Conservation (phyloP, 2,888 invertebrate species). For the Leptopilina drosophilae region DNA sequence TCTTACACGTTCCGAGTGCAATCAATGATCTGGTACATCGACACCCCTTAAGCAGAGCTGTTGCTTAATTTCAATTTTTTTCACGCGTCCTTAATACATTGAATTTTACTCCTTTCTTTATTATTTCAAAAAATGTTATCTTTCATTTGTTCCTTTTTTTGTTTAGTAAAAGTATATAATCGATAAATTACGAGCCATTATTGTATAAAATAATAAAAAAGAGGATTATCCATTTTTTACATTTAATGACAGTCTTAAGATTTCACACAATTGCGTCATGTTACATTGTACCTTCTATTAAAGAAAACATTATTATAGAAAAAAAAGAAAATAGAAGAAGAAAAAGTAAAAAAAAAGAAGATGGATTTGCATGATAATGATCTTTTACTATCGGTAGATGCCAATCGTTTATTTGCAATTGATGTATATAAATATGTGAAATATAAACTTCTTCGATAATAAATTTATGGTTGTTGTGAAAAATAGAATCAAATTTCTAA, state of each 20-base stretch:
- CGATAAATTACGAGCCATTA: neutral
- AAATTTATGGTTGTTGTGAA: neutral
- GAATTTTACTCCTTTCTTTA: neutral
- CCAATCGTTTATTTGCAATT: conserved; percentile 31
- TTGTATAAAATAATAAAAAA: neutral
- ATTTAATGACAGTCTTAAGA: neutral
- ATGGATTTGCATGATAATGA: conserved; percentile 13
- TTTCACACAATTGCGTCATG: conserved; percentile 15
- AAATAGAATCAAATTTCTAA: no score
- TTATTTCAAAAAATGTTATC: neutral
- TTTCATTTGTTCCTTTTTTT: neutral
- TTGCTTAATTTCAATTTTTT: conserved; percentile 20
- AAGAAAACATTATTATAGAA: neutral
- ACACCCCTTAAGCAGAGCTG: conserved; percentile 38
- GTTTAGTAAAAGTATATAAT: neutral
- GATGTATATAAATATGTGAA: conserved; percentile 27
- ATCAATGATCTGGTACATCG: conserved; percentile 52
- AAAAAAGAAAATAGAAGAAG: neutral
- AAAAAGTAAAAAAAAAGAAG: conserved; percentile 15
- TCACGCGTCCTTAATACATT: neutral
- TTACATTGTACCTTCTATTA: conserved; percentile 8
- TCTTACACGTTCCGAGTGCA: conserved; percentile 50
- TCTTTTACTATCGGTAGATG: conserved; percentile 29
- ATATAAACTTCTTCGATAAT: conserved; percentile 19
- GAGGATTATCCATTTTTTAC: neutral